Conservation (phyloP, 2,113 vertebrate genomes). For the Amia ocellicauda region DNA sequence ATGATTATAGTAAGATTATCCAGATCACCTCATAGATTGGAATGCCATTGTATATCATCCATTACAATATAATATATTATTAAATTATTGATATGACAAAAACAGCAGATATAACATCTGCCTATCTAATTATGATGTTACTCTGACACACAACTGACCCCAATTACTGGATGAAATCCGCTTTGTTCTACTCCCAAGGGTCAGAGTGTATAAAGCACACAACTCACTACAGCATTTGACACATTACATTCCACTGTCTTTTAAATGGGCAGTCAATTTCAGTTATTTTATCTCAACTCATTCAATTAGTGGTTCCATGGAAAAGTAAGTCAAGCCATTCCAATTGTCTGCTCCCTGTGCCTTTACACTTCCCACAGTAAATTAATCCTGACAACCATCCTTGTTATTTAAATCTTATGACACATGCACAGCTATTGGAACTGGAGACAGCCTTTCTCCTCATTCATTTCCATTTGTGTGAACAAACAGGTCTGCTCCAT, state of each 20-base stretch:
- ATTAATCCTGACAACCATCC: neutral
- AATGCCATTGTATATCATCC: too few species aligned
- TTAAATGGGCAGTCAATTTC: slow-evolving; percentile 15
- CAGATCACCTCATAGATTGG: too few species aligned
- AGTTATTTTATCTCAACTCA: neutral
- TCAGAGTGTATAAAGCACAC: neutral
- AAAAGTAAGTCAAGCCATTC: neutral
- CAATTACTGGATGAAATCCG: slow-evolving; percentile 15
- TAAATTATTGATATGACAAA: neutral
- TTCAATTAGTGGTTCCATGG: slow-evolving; percentile 12
- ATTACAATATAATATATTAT: neutral
- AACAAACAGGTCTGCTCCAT: neutral
- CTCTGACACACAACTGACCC: slow-evolving; percentile 18
- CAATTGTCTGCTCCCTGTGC: neutral
- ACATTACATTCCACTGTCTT: slow-evolving; percentile 6
- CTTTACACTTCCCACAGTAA: neutral
- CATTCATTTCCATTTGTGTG: neutral
- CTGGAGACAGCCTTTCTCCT: neutral
- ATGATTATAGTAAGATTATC: too few species aligned
- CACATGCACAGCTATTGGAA: neutral
- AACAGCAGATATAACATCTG: too few species aligned
- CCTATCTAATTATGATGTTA: slow-evolving; percentile 9
- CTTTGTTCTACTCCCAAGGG: slow-evolving; percentile 19
- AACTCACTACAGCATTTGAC: slow-evolving; percentile 4
- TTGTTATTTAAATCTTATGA: neutral